Conservation (phyloP, 2,888 invertebrate species). For the Tryphoninae sp. region DNA sequence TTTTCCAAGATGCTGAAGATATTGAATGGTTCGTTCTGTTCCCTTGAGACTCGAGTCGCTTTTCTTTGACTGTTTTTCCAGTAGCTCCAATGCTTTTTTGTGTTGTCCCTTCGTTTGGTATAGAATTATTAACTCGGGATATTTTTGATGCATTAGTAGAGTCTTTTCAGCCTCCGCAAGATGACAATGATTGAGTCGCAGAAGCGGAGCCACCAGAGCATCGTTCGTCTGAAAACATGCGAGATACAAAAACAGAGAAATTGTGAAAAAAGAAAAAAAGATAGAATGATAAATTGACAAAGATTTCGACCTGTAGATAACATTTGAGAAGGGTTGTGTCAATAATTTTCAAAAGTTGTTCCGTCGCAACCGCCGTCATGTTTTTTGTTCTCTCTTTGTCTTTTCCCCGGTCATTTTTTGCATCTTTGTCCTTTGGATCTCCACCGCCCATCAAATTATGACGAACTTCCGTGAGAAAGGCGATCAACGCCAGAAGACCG, state of each 20-base stretch:
- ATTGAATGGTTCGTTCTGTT: conserved; percentile 92
- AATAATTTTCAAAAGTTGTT: conserved; percentile 92
- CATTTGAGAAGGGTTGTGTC: conserved; percentile 98
- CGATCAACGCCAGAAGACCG: conserved; percentile 93
- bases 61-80: conserved; percentile 89
- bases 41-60: conserved; percentile 90
- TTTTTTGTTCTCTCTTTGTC: conserved; percentile 79
- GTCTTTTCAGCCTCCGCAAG: conserved; percentile 96
- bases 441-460: conserved; percentile 82
- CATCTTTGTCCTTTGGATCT: conserved; percentile 76
- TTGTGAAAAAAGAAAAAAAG: conserved; percentile 28
- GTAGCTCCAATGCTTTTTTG: conserved; percentile 93
- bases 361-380: conserved; percentile 82
- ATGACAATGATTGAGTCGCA: conserved; percentile 96
- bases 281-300: conserved; percentile 12
- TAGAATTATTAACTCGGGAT: conserved; percentile 95
- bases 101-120: conserved; percentile 98
- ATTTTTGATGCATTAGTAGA: conserved; percentile 92
- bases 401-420: conserved; percentile 69
- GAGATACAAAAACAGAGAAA: conserved; percentile 17
- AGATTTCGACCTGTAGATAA: conserved; percentile 89
- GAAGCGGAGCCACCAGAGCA: conserved; percentile 94
- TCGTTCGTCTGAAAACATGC: conserved; percentile 91
- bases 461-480: conserved; percentile 92
- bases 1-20: conserved; percentile 93